phyloP scores from a whole-genome alignment of 2,113 vertebrate genomes.

The Diadophis punctatus region DNA sequence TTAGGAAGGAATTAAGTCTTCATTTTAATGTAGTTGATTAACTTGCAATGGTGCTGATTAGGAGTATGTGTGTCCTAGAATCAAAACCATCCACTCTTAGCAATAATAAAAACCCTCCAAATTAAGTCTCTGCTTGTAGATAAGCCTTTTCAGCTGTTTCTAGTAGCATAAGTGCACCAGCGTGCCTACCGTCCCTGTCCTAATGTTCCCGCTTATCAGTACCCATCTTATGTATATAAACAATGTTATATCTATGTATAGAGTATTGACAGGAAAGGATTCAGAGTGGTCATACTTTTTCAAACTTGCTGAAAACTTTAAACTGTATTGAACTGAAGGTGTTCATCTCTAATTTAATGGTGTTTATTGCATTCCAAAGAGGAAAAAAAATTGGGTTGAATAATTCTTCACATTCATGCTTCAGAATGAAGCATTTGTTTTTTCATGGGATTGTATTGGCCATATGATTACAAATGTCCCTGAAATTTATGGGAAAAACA shows the following conservation, averaged over 20 bases:
- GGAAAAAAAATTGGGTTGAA: not conserved
- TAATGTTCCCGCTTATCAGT: no score
- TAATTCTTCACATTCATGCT: not conserved
- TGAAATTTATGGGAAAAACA: not conserved
- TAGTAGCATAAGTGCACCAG: not conserved
- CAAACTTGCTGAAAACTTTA: not conserved
- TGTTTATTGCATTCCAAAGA: not conserved
- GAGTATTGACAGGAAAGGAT: not conserved
- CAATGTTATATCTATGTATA: no score
- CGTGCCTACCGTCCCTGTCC: no score
- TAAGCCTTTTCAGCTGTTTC: not conserved
- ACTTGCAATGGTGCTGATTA: not conserved
- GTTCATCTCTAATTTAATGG: not conserved
- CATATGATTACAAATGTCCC: not conserved
- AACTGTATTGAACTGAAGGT: no score
- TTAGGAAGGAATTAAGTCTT: not conserved
- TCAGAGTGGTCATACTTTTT: not conserved
- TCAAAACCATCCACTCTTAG: not conserved
- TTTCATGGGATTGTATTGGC: not conserved
- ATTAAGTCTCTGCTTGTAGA: not conserved
- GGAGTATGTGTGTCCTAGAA: not conserved
- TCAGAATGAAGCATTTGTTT: not conserved
- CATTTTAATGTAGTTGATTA: not conserved
- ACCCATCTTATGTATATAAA: no score
- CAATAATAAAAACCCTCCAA: not conserved